Conservation (phyloP, 30 jellyfish, hydroid and myxozoan genomes). For the Pelagia noctiluca region DNA sequence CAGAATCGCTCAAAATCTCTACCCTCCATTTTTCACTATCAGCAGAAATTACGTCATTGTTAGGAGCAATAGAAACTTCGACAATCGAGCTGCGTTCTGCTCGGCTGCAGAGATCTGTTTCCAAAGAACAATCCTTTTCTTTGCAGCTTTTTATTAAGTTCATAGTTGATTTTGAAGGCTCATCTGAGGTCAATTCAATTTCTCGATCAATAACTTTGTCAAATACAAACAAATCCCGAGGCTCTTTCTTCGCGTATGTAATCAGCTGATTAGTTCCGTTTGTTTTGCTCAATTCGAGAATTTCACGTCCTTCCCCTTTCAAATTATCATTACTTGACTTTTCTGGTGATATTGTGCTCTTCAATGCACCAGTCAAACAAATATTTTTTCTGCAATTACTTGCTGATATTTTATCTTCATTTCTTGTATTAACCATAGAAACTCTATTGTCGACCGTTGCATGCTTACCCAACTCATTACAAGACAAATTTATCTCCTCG, state of each 20-base stretch:
- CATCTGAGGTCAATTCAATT: neutral
- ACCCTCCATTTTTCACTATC: conserved; percentile 59
- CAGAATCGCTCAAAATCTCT: conserved; percentile 37
- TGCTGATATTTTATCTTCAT: no score
- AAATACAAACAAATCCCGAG: neutral
- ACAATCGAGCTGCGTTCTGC: conserved; percentile 62
- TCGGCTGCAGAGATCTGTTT: conserved; percentile 47
- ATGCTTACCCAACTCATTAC: no score
- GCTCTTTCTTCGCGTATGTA: neutral
- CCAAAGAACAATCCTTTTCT: neutral
- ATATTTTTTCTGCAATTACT: no score
- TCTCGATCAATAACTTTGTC: neutral
- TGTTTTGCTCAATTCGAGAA: neutral
- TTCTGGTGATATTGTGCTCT: neutral
- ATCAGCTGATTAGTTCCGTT: neutral
- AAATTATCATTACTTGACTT: neutral
- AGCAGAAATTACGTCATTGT: conserved; percentile 30
- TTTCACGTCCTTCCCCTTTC: neutral
- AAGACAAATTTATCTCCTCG: no score
- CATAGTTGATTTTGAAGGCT: neutral
- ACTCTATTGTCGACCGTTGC: no score
- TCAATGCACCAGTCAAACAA: no score
- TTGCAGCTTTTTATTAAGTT: neutral
- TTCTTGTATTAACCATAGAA: no score
- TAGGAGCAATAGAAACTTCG: conserved; percentile 49